A percentile compares a stretch with the other conserved stretches of the same genome.
phyloP scores from a whole-genome alignment of 2,797 vertebrate species.

The Aphelocoma californica region DNA sequence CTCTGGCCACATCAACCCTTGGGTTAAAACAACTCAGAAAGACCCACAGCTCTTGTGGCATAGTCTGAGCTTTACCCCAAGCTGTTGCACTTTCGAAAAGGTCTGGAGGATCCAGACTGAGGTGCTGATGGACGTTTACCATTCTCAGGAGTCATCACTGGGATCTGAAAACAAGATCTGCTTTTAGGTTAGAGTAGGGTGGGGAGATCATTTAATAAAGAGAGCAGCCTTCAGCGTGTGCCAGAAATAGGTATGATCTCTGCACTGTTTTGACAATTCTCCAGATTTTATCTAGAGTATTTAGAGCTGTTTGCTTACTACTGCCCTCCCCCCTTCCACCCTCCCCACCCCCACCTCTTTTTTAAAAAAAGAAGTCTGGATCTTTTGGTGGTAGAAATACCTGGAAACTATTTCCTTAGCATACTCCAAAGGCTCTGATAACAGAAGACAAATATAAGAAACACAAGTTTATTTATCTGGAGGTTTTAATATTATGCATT shows the following conservation, averaged over 20 bases:
- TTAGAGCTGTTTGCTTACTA: background rate
- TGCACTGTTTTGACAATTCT: background rate
- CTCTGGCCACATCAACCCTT: background rate
- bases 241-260: background rate
- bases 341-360: background rate
- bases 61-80: background rate
- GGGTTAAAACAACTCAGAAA: background rate
- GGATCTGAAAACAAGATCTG: background rate
- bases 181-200: background rate
- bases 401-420: background rate
- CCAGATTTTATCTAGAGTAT: background rate
- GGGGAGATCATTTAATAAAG: background rate
- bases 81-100: fast-evolving
- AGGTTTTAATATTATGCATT: background rate
- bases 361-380: background rate
- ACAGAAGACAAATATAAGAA: background rate
- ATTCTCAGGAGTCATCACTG: background rate
- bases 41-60: fast-evolving
- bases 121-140: fast-evolving
- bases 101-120: background rate
- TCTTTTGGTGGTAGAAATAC: background rate
- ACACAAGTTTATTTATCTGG: background rate
- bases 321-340: fast-evolving
- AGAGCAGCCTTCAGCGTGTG: background rate
- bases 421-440: background rate